Percentiles rank a stretch among this genome's conserved stretches.
Conservation (phyloP, 2,888 invertebrate genomes). For the Druceiella hillmani region DNA sequence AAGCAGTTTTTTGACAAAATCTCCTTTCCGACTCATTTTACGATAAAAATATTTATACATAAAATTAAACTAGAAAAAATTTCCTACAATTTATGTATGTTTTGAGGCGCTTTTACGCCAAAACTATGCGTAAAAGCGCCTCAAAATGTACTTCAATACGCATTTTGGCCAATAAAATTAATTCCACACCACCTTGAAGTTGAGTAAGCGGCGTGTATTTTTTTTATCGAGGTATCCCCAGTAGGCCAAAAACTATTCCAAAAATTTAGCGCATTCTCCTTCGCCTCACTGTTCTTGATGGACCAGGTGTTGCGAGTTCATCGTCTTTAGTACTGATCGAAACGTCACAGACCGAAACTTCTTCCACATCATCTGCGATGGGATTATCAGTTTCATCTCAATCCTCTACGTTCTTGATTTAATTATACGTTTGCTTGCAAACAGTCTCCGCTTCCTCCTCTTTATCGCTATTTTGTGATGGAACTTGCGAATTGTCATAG, state of each 20-base stretch:
- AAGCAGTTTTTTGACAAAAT: too few relatives aligned
- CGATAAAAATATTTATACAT: too few relatives aligned
- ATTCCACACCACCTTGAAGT: not conserved
- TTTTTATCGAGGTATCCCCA: not conserved
- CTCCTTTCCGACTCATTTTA: too few relatives aligned
- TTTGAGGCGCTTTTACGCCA: not conserved
- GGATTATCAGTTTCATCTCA: constrained; percentile 8
- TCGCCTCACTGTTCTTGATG: too few relatives aligned
- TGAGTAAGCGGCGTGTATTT: not conserved
- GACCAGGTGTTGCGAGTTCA: too few relatives aligned
- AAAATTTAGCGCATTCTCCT: too few relatives aligned
- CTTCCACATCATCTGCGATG: constrained; percentile 11
- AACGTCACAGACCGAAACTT: constrained; percentile 9
- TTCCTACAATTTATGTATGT: not conserved
- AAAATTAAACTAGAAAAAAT: not conserved
- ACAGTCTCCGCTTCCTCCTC: constrained; percentile 9
- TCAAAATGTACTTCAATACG: not conserved
- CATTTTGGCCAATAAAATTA: not conserved
- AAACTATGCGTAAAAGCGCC: too few relatives aligned
- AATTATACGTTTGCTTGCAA: constrained; percentile 10
- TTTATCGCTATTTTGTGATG: constrained; percentile 9
- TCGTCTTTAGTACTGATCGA: constrained; percentile 8
- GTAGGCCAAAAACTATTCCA: too few relatives aligned
- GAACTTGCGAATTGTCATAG: constrained; percentile 10
- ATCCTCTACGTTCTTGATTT: constrained; percentile 8